A percentile compares a stretch with the other conserved stretches of the same genome.
Conservation (phyloP, 1,140 invertebrate genomes). For the Mya arenaria region DNA sequence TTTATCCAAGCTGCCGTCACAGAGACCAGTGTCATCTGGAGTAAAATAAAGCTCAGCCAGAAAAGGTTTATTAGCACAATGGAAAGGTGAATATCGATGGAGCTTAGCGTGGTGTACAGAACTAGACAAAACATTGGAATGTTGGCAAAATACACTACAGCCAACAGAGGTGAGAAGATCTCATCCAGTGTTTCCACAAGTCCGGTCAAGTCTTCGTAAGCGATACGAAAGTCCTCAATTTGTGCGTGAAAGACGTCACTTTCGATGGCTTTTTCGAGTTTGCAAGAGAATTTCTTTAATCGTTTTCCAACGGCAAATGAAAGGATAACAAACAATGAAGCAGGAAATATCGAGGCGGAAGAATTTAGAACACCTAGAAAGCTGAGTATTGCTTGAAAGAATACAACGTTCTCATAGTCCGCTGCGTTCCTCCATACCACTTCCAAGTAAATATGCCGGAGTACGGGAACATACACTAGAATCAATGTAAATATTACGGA, state of each 20-base stretch:
- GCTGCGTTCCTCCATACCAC: not conserved
- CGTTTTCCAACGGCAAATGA: not conserved
- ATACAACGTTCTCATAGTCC: not conserved
- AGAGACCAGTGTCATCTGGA: not conserved
- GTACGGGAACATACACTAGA: not conserved
- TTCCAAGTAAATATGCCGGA: conserved; percentile 1
- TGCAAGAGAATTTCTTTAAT: not conserved
- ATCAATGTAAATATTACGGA: not conserved
- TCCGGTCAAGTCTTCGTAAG: not conserved
- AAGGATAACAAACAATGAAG: not conserved
- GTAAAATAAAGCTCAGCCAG: conserved; percentile 9
- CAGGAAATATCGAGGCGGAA: conserved; percentile 8
- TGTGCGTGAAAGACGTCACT: not conserved
- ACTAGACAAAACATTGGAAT: conserved; percentile 26
- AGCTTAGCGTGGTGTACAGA: not conserved
- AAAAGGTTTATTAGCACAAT: conserved; percentile 15
- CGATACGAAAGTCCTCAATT: conserved; percentile 3
- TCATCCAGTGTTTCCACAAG: not conserved
- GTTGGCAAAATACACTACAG: not conserved
- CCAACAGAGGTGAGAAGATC: conserved; percentile 1
- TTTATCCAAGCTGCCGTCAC: not conserved
- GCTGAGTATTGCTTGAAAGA: not conserved
- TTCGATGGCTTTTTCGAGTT: not conserved
- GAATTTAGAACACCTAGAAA: not conserved
- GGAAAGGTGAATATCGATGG: conserved; percentile 5